These are phyloP conservation scores for Drosophila nr. perissopoda DNA, from an alignment of 2,888 invertebrate genomes.

Conservation along the genomic window DNA sequence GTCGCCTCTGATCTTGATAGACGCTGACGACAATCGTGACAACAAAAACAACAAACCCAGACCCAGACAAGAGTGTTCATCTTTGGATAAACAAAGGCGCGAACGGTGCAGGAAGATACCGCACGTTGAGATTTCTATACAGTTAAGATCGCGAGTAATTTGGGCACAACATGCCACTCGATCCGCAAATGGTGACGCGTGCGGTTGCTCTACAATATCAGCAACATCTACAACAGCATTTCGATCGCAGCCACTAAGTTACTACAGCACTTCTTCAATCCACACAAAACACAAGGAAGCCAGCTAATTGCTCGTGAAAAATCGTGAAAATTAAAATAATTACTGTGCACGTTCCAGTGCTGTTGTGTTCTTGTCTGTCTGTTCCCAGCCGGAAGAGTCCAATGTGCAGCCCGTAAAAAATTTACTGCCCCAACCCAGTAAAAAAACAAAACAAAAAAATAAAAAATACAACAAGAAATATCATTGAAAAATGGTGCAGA, in stretches of 20 bases:
- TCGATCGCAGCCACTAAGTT: conserved; percentile 26
- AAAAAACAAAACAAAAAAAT: not conserved
- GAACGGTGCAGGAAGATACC: conserved; percentile 6
- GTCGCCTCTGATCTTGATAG: conserved; percentile 32
- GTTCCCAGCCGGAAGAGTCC: conserved; percentile 41
- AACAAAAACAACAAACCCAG: conserved; percentile 11
- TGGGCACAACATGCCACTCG: conserved; percentile 69
- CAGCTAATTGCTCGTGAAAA: conserved; percentile 59
- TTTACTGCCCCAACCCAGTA: not conserved
- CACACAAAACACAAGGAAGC: conserved; percentile 1
- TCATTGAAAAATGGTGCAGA: conserved; percentile 57
- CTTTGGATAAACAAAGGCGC: conserved; percentile 8
- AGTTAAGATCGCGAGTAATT: conserved; percentile 69
- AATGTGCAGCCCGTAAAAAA: conserved; percentile 37
- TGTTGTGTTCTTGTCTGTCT: conserved; percentile 18
- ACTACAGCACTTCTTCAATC: conserved; percentile 4
- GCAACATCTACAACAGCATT: conserved; percentile 12
- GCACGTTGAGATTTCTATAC: conserved; percentile 16
- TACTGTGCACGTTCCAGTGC: conserved; percentile 49
- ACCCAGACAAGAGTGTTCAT: conserved; percentile 11
- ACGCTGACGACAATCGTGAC: conserved; percentile 25
- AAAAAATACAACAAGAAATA: not conserved
- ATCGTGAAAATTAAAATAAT: conserved; percentile 60
- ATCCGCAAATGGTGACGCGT: conserved; percentile 57
- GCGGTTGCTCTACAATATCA: conserved; percentile 58